Conservation (phyloP, 2,888 invertebrate genomes). For the Tiphia femorata region DNA sequence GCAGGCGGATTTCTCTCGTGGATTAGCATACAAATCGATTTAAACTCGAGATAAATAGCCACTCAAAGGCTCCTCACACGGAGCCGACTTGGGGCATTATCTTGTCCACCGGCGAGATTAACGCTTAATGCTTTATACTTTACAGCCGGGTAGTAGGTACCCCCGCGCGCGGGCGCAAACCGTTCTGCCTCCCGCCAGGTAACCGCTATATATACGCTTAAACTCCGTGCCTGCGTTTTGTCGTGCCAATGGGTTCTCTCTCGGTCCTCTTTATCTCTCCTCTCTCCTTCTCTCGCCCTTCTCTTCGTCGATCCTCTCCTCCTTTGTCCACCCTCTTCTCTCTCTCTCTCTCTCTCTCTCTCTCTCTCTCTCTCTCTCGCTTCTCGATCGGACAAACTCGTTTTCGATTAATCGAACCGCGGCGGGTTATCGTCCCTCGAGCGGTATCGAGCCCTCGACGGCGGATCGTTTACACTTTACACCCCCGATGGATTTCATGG, state of each 20-base stretch:
- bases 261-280: conserved; percentile 11
- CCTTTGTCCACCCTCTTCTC: conserved; percentile 12
- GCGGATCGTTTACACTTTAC: conserved; percentile 51
- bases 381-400: conserved; percentile 23
- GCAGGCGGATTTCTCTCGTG: conserved; percentile 66
- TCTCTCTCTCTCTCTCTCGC: not conserved
- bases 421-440: conserved; percentile 41
- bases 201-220: conserved; percentile 28
- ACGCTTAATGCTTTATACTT: conserved; percentile 68
- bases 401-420: conserved; percentile 49
- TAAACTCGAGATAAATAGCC: conserved; percentile 69
- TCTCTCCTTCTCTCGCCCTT: not conserved
- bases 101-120: conserved; percentile 67
- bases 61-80: conserved; percentile 67
- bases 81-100: conserved; percentile 67
- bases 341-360: not conserved
- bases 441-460: conserved; percentile 35
- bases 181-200: not conserved
- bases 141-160: conserved; percentile 49
- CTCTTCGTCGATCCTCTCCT: conserved; percentile 6
- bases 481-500: conserved; percentile 46
- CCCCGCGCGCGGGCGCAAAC: not conserved
- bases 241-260: conserved; percentile 12
- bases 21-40: conserved; percentile 70
- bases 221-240: conserved; percentile 35